Percentiles rank a stretch among this genome's conserved stretches.
These are phyloP conservation scores for Strigops habroptila DNA, from an alignment of 2,113 vertebrate species.

Conservation along the genomic window DNA sequence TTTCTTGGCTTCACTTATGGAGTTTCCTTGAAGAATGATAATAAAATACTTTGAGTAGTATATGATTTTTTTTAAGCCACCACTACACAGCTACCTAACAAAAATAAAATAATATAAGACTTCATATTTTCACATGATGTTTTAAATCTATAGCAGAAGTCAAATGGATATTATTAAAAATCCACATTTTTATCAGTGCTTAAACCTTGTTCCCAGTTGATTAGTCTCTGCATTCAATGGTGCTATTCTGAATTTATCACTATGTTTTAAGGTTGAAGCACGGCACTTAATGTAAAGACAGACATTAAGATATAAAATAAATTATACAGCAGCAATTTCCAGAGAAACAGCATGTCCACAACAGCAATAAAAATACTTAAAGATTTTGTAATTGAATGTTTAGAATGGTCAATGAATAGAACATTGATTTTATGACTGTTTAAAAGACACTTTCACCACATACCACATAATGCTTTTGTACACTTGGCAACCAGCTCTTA, in stretches of 20 bases:
- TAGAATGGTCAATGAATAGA: not conserved
- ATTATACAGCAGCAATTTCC: not conserved
- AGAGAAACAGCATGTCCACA: not conserved
- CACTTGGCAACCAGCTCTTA: not conserved
- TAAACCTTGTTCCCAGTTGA: not conserved
- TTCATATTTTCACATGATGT: not conserved
- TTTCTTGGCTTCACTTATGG: not conserved
- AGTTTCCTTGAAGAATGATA: not conserved
- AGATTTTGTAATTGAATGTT: slow-evolving; percentile 3
- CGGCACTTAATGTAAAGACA: not conserved
- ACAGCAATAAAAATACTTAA: not conserved
- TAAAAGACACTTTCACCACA: slow-evolving; percentile 11
- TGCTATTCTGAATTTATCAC: not conserved
- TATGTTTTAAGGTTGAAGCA: not conserved
- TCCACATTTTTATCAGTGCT: not conserved
- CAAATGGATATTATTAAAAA: not conserved
- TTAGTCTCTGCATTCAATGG: not conserved
- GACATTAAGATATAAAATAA: not conserved
- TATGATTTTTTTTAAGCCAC: not conserved
- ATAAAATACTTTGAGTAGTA: not conserved
- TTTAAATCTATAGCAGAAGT: not conserved
- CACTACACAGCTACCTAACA: not conserved
- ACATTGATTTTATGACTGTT: not conserved
- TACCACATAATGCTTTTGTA: not conserved
- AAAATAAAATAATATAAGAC: not conserved